Percentiles rank a stretch among this genome's conserved stretches.
Conservation (phyloP, 1,140 invertebrate species). For the Metopolophium dirhodum region DNA sequence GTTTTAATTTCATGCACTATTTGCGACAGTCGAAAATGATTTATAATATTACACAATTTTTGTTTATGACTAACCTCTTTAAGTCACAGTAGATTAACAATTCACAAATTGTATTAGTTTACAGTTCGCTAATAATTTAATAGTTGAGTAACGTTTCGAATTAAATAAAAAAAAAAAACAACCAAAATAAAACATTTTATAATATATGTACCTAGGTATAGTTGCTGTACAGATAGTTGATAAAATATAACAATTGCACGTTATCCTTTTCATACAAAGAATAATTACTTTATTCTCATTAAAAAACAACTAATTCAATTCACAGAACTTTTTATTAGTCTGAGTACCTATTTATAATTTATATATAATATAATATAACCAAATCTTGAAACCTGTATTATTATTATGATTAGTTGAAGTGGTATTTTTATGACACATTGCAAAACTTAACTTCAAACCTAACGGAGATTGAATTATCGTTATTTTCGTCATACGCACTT, state of each 20-base stretch:
- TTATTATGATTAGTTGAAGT: neutral
- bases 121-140: neutral
- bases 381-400: neutral
- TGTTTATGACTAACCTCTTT: neutral
- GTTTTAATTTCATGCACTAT: constrained; percentile 42
- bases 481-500: neutral
- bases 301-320: neutral
- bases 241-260: neutral
- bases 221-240: neutral
- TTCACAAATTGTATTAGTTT: neutral
- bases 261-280: neutral
- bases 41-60: neutral
- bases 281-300: neutral
- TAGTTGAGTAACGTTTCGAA: neutral
- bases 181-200: neutral
- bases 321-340: neutral
- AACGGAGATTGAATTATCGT: neutral
- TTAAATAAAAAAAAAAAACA: neutral
- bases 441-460: neutral
- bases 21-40: neutral
- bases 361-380: neutral
- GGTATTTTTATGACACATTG: neutral
- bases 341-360: neutral
- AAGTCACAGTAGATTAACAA: constrained; percentile 16
- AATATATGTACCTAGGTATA: no score